Conservation (phyloP, 2,113 vertebrate genomes). For the Corythornis cristatus region DNA sequence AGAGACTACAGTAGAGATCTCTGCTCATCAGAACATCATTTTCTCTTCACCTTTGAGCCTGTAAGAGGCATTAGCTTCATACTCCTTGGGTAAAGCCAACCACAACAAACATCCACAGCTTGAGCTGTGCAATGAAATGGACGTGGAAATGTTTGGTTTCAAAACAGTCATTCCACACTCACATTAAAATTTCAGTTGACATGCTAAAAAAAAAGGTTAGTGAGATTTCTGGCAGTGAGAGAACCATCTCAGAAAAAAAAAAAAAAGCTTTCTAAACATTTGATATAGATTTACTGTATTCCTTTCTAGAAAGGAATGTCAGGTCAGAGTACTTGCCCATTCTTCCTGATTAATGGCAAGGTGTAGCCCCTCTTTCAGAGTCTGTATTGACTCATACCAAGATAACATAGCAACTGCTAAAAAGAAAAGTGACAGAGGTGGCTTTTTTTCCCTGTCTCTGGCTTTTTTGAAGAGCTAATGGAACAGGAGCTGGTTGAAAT, state of each 20-base stretch:
- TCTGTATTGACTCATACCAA: not conserved
- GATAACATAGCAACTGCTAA: not conserved
- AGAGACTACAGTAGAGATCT: not conserved
- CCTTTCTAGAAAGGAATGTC: not conserved
- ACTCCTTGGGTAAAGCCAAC: not conserved
- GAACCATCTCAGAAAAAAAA: not conserved
- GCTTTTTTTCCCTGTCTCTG: not conserved
- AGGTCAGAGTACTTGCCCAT: not conserved
- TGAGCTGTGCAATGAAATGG: not conserved
- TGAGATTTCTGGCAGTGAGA: not conserved
- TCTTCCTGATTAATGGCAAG: not conserved
- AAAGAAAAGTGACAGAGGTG: not conserved
- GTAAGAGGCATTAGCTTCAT: not conserved
- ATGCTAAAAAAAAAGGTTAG: not conserved
- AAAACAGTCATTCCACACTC: not conserved
- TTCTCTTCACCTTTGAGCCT: not conserved
- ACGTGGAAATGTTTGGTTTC: not conserved
- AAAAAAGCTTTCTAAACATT: not conserved
- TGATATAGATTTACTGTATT: not conserved
- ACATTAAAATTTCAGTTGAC: not conserved
- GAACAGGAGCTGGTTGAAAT: slow-evolving; percentile 3
- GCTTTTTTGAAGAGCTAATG: not conserved
- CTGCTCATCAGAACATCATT: not conserved
- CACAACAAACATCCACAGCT: not conserved
- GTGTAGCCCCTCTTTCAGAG: not conserved